Percentiles rank a stretch among this genome's conserved stretches.
Conservation (phyloP, 2,888 invertebrate genomes). For the Didymodactylos carnosus region DNA sequence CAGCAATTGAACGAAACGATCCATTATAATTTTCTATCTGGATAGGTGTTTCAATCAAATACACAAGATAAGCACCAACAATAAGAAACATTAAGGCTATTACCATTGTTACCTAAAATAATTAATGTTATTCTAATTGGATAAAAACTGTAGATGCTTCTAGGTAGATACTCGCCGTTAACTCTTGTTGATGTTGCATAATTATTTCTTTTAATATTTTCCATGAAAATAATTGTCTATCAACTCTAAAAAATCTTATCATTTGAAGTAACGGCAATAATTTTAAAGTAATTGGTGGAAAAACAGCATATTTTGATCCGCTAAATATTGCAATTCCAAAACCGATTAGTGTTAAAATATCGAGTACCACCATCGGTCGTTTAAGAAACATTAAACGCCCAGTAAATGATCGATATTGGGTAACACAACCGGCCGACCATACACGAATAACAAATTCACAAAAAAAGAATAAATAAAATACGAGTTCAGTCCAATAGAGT, state of each 20-base stretch:
- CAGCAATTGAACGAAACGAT: not conserved
- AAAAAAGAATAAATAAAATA: not conserved
- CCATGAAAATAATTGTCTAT: constrained; percentile 12
- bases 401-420: not conserved
- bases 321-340: not conserved
- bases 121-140: no score
- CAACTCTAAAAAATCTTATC: constrained; percentile 11
- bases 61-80: not conserved
- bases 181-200: constrained; percentile 3
- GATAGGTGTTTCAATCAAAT: not conserved
- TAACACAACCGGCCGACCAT: constrained; percentile 6
- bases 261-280: constrained; percentile 8
- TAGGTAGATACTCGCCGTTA: not conserved
- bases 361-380: not conserved
- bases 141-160: no score
- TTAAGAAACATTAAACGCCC: not conserved
- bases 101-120: not conserved
- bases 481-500: constrained; percentile 1
- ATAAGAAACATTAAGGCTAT: not conserved
- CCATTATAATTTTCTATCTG: not conserved
- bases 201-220: constrained; percentile 4
- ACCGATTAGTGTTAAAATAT: not conserved
- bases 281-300: not conserved
- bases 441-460: constrained; percentile 2
- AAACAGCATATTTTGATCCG: not conserved